Percentiles rank a stretch among this genome's conserved stretches.
phyloP scores from a whole-genome alignment of 2,888 invertebrate species.

The Agrilus biguttatus region DNA sequence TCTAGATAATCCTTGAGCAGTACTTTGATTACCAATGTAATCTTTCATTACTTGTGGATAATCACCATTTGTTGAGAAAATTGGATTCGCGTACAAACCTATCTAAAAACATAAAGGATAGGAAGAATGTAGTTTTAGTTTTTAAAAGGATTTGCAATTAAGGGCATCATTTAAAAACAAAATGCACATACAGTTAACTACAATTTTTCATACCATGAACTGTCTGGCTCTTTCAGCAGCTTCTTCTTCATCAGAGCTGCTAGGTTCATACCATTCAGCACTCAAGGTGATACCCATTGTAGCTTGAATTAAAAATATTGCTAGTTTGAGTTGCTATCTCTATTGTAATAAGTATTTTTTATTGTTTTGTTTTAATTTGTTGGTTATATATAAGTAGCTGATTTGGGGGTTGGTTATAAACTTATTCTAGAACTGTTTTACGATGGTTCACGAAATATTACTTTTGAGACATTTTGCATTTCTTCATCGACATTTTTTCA shows the following conservation, averaged over 20 bases:
- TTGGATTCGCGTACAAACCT: conserved; percentile 42
- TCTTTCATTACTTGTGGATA: conserved; percentile 41
- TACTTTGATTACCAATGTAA: conserved; percentile 38
- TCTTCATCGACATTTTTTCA: too few species aligned
- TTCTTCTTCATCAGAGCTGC: conserved; percentile 22
- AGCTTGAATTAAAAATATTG: conserved; percentile 10
- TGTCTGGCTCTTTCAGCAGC: conserved; percentile 33
- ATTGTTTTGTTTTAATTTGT: too few species aligned
- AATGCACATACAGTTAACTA: too few species aligned
- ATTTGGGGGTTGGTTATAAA: too few species aligned
- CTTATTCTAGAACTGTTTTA: too few species aligned
- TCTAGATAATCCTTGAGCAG: conserved; percentile 36
- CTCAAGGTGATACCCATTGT: conserved; percentile 33
- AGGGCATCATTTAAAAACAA: not conserved
- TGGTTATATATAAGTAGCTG: too few species aligned
- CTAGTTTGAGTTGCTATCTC: too few species aligned
- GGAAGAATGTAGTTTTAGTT: too few species aligned
- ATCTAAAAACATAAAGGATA: conserved; percentile 8
- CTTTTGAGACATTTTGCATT: too few species aligned
- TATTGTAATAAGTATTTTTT: too few species aligned
- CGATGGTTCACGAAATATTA: too few species aligned
- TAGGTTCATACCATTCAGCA: conserved; percentile 33
- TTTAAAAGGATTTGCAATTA: too few species aligned
- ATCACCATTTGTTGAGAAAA: conserved; percentile 39
- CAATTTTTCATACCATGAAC: conserved; percentile 14